These are phyloP conservation scores for Drosophila biarmipes DNA, from an alignment of 1,140 invertebrate genomes.

Conservation along the genomic window DNA sequence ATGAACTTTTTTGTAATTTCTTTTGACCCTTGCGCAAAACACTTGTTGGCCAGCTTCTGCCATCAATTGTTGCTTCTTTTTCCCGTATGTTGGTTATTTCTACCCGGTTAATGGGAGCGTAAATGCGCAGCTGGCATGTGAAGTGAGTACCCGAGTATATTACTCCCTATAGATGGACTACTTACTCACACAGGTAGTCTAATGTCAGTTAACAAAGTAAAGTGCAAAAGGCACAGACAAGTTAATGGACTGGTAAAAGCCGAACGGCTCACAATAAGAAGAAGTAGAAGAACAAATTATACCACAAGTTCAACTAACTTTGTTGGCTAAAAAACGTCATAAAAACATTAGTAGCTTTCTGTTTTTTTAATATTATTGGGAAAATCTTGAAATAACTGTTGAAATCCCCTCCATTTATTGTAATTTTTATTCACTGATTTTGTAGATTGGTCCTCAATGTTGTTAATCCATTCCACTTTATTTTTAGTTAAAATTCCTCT, in stretches of 20 bases:
- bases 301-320: constrained; percentile 57
- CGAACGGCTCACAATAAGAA: constrained; percentile 26
- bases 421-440: constrained; percentile 1
- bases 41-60: constrained; percentile 57
- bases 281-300: constrained; percentile 28
- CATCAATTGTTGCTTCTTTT: constrained; percentile 21
- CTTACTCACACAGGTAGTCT: constrained; percentile 34
- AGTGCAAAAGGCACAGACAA: constrained; percentile 79
- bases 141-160: constrained; percentile 58
- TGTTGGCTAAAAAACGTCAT: constrained; percentile 18
- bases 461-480: constrained; percentile 25
- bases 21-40: constrained; percentile 68
- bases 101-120: constrained; percentile 77
- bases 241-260: constrained; percentile 75
- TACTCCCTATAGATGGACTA: constrained; percentile 45
- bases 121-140: constrained; percentile 78
- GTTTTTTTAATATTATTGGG: background rate
- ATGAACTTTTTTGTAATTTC: constrained; percentile 56
- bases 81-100: constrained; percentile 55
- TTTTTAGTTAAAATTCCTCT: constrained; percentile 8
- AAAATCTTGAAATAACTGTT: background rate
- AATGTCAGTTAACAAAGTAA: constrained; percentile 68
- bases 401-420: background rate
- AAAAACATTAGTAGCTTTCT: constrained; percentile 7
- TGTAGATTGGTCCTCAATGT: constrained; percentile 5